phyloP scores from a whole-genome alignment of 2,113 vertebrate species.

The Stigmatopora nigra region DNA sequence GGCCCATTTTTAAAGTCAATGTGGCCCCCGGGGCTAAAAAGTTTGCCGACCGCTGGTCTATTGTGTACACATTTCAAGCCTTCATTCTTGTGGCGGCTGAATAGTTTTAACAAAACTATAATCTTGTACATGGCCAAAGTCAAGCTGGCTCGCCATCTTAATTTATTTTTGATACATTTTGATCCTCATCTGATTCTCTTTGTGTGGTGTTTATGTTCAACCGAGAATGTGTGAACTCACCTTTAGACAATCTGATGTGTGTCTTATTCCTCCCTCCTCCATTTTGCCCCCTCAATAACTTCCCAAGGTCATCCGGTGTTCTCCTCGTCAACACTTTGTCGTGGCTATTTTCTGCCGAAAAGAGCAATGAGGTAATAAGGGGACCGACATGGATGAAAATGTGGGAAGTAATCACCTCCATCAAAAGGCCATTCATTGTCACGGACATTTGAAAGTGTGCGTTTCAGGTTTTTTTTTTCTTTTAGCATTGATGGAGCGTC shows the following conservation, averaged over 20 bases:
- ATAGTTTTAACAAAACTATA: too few species aligned
- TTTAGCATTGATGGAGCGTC: constrained; percentile 51
- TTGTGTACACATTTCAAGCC: too few species aligned
- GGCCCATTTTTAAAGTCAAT: too few species aligned
- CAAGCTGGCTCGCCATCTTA: too few species aligned
- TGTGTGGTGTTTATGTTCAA: neutral
- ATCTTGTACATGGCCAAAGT: too few species aligned
- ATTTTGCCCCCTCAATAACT: neutral
- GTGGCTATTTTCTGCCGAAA: neutral
- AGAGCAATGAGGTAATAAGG: constrained; percentile 17
- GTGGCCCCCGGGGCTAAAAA: too few species aligned
- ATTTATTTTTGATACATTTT: neutral
- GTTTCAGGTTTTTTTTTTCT: neutral
- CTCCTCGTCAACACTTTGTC: neutral
- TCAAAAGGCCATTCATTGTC: constrained; percentile 48
- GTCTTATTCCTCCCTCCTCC: neutral
- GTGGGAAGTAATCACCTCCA: constrained; percentile 40
- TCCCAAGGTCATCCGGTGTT: neutral
- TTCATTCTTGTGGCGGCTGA: too few species aligned
- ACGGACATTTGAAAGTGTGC: constrained; percentile 33
- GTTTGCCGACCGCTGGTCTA: too few species aligned
- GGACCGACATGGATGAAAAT: constrained; percentile 38
- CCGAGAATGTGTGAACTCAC: neutral
- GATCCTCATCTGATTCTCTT: neutral
- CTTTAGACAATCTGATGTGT: neutral